phyloP scores from a whole-genome alignment of 2,797 vertebrate species.

The Poliocrania exsul region DNA sequence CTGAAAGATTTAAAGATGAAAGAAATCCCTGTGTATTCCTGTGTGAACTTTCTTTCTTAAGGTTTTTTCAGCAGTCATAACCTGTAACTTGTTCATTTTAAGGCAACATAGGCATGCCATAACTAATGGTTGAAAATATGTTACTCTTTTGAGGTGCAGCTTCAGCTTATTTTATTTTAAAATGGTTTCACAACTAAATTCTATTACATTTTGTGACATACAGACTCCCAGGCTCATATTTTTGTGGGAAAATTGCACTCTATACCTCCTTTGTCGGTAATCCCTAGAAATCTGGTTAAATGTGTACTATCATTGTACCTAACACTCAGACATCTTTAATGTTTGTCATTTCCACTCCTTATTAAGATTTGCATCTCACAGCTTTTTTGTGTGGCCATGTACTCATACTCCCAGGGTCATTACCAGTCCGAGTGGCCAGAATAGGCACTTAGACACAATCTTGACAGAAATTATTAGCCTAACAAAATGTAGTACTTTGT shows the following conservation, averaged over 20 bases:
- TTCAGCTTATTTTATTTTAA: neutral
- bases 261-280: neutral
- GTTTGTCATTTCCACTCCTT: neutral
- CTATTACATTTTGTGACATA: neutral
- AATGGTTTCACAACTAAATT: neutral
- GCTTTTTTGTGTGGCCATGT: neutral
- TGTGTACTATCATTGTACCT: neutral
- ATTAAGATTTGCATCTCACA: neutral
- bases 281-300: neutral
- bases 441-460: neutral
- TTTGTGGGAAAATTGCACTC: neutral
- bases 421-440: neutral
- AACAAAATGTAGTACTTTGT: neutral
- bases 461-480: neutral
- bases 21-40: neutral
- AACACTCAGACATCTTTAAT: neutral
- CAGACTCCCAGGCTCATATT: neutral
- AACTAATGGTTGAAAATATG: neutral
- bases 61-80: neutral
- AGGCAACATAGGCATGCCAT: neutral
- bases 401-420: rapidly evolving
- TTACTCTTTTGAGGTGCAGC: neutral
- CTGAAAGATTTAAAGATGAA: neutral
- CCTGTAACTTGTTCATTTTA: neutral
- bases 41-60: neutral